Conservation (phyloP, 2,888 invertebrate species). For the Hemistola chrysoprasaria region DNA sequence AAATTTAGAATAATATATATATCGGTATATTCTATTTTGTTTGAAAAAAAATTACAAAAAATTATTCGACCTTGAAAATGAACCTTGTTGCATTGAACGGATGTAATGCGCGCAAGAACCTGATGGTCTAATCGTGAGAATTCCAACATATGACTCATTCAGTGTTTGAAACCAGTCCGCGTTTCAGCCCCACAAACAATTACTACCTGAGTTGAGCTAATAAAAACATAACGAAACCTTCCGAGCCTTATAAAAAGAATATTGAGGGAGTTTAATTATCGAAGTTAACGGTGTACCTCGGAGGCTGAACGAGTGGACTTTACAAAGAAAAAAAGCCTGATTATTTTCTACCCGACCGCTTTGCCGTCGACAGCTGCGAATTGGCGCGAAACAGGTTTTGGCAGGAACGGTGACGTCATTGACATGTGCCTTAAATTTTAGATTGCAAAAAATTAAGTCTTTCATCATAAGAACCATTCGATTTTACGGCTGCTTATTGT, state of each 20-base stretch:
- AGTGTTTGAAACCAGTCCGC: constrained; percentile 14
- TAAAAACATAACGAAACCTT: constrained; percentile 14
- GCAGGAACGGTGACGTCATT: constrained; percentile 71
- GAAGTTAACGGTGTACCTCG: constrained; percentile 68
- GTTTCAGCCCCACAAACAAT: constrained; percentile 13
- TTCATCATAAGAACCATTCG: constrained; percentile 52
- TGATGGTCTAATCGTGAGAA: constrained; percentile 27
- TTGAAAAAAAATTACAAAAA: too few relatives aligned
- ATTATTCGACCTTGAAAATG: constrained; percentile 5
- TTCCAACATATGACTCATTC: constrained; percentile 26
- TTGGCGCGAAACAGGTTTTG: constrained; percentile 77
- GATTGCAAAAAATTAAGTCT: constrained; percentile 58
- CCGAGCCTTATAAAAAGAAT: constrained; percentile 7
- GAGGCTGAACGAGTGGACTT: constrained; percentile 54
- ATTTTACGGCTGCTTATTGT: constrained; percentile 60
- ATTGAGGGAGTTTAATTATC: constrained; percentile 42
- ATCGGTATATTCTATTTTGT: too few relatives aligned
- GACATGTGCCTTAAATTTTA: constrained; percentile 66
- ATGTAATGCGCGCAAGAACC: constrained; percentile 26
- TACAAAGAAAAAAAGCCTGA: constrained; percentile 46
- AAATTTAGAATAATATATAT: too few relatives aligned
- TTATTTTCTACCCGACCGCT: constrained; percentile 58
- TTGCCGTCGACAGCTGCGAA: constrained; percentile 76
- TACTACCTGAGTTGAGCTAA: constrained; percentile 13
- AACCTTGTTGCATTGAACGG: constrained; percentile 18